Conservation (phyloP, 2,113 vertebrate genomes). For the Brienomyrus longianalis region DNA sequence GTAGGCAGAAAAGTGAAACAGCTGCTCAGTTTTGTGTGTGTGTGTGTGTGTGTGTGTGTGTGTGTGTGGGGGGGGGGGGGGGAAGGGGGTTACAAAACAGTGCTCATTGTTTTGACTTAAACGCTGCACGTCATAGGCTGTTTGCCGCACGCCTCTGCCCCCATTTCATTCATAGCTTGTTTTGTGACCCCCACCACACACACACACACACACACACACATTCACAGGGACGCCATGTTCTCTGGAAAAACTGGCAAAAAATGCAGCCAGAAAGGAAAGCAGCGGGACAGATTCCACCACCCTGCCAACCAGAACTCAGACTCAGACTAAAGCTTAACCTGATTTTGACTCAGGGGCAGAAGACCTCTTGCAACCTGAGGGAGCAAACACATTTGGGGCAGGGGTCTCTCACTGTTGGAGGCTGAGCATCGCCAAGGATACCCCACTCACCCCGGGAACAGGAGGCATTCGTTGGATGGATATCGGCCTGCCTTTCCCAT, state of each 20-base stretch:
- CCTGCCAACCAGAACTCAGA: background rate
- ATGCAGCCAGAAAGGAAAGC: background rate
- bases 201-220: background rate
- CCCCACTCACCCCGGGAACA: constrained; percentile 81
- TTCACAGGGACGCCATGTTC: background rate
- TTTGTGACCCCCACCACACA: background rate
- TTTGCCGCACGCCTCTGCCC: background rate
- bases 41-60: background rate
- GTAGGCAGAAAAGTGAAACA: background rate
- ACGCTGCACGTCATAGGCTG: background rate
- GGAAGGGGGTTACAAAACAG: no score
- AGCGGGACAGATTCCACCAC: background rate
- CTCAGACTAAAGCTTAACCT: background rate
- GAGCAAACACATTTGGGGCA: background rate
- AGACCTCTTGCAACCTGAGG: background rate
- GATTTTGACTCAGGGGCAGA: background rate
- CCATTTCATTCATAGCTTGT: background rate
- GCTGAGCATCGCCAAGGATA: background rate
- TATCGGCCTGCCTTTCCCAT: constrained; percentile 64
- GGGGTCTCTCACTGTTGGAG: background rate
- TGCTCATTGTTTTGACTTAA: background rate
- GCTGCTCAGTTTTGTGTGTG: background rate
- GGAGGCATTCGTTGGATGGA: constrained; percentile 79
- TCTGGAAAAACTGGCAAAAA: background rate
- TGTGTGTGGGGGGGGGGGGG: no score